Evolutionary conservation across 2,888 invertebrate genomes (phyloP).

Genomic region (Chelonus formosanus): DNA sequence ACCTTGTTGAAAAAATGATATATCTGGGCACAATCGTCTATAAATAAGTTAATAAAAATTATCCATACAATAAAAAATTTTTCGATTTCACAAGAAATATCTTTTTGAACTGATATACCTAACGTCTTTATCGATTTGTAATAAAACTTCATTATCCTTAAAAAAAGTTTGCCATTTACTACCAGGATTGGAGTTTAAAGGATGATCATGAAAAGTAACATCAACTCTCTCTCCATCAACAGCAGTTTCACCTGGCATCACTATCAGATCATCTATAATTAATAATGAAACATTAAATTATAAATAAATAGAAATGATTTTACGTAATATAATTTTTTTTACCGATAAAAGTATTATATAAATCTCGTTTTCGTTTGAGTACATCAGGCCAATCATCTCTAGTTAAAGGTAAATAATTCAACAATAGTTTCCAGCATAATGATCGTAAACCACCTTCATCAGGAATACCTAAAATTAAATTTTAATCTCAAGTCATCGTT

Average conservation of each 20-base stretch:
- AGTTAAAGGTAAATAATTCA: slow-evolving; percentile 83
- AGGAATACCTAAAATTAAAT: slow-evolving; percentile 76
- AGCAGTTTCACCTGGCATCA: slow-evolving; percentile 76
- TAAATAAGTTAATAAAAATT: slow-evolving; percentile 26
- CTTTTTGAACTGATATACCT: slow-evolving; percentile 61
- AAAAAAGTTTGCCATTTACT: slow-evolving; percentile 97
- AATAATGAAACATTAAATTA: too few relatives aligned
- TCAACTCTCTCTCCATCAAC: slow-evolving; percentile 69
- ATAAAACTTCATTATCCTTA: slow-evolving; percentile 94
- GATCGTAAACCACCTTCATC: slow-evolving; percentile 85
- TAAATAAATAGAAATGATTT: background rate
- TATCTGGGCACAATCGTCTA: slow-evolving; percentile 89
- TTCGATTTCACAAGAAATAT: too few relatives aligned
- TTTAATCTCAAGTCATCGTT: slow-evolving; percentile 14
- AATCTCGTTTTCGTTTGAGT: slow-evolving; percentile 77
- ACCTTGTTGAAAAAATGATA: slow-evolving; percentile 95
- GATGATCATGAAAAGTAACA: slow-evolving; percentile 80
- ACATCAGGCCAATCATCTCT: slow-evolving; percentile 75
- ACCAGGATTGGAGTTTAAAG: slow-evolving; percentile 92
- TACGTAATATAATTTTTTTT: slow-evolving; percentile 39
- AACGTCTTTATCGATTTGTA: slow-evolving; percentile 98
- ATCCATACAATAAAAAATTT: background rate
- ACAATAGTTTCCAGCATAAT: slow-evolving; percentile 86
- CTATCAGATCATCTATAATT: slow-evolving; percentile 82
- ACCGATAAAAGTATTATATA: slow-evolving; percentile 86